phyloP scores from a whole-genome alignment of 2,888 invertebrate species.

The Phanerotoma sp. region DNA sequence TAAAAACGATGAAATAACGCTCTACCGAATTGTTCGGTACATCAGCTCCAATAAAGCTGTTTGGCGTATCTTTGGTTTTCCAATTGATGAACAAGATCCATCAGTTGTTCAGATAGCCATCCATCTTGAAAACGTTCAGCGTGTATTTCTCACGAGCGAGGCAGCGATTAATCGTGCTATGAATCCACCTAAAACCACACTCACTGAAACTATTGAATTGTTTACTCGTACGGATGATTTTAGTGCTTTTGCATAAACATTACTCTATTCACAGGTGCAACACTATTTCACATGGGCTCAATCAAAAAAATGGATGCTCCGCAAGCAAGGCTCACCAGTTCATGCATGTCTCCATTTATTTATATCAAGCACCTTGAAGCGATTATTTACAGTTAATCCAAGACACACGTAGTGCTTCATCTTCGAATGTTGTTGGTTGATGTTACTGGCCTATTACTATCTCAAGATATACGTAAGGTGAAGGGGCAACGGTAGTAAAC shows the following conservation, averaged over 20 bases:
- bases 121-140: conserved; percentile 40
- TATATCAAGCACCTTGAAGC: conserved; percentile 6
- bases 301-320: conserved; percentile 24
- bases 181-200: conserved; percentile 17
- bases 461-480: conserved; percentile 11
- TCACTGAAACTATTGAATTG: conserved; percentile 26
- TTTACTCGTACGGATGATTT: conserved; percentile 18
- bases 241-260: conserved; percentile 25
- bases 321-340: conserved; percentile 21
- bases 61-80: conserved; percentile 39
- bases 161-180: conserved; percentile 39
- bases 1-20: conserved; percentile 41
- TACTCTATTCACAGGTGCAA: conserved; percentile 25
- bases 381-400: conserved; percentile 17
- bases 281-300: conserved; percentile 16
- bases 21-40: conserved; percentile 34
- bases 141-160: conserved; percentile 35
- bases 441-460: conserved; percentile 13
- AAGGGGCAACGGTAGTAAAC: conserved; percentile 15
- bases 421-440: conserved; percentile 13
- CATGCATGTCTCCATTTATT: conserved; percentile 4
- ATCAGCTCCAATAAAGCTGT: conserved; percentile 33
- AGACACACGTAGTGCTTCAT: conserved; percentile 19
- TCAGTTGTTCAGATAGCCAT: conserved; percentile 36
- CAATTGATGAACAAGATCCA: conserved; percentile 41